Evolutionary conservation across 2,888 invertebrate genomes (phyloP).

Genomic region (Syrista parreyssii): DNA sequence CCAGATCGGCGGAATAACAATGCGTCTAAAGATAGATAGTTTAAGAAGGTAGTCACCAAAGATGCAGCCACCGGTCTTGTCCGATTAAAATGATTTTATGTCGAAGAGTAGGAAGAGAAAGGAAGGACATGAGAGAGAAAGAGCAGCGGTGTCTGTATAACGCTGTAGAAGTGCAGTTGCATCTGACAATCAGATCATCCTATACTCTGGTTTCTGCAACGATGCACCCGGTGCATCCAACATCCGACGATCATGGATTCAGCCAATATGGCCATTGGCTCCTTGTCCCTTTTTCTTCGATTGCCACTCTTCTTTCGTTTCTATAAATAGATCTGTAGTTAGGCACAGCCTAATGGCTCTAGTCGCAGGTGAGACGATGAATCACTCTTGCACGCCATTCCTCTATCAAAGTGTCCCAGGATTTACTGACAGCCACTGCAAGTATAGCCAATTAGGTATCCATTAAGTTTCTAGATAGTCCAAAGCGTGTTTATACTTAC

Average conservation of each 20-base stretch:
- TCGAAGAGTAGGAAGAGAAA: slow-evolving; percentile 18
- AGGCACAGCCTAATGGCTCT: slow-evolving; percentile 31
- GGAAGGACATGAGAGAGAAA: background rate
- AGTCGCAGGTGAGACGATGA: slow-evolving; percentile 47
- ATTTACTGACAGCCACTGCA: background rate
- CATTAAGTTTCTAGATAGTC: background rate
- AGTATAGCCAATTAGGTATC: background rate
- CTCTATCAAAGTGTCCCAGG: background rate
- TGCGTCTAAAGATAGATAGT: slow-evolving; percentile 30
- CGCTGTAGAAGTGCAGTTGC: background rate
- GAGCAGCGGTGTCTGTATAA: background rate
- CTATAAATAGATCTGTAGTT: slow-evolving; percentile 44
- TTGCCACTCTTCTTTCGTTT: slow-evolving; percentile 32
- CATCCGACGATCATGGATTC: background rate
- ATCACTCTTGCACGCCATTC: slow-evolving; percentile 30
- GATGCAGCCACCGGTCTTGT: slow-evolving; percentile 17
- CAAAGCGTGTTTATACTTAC: background rate
- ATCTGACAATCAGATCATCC: background rate
- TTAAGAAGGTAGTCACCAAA: slow-evolving; percentile 16
- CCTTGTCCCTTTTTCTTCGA: slow-evolving; percentile 18
- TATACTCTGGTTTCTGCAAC: background rate
- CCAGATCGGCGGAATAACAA: slow-evolving; percentile 22
- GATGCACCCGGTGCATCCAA: slow-evolving; percentile 15
- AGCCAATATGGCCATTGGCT: slow-evolving; percentile 18
- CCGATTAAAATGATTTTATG: slow-evolving; percentile 33